phyloP scores from a whole-genome alignment of 2,113 vertebrate genomes.

The Nematolebias whitei region DNA sequence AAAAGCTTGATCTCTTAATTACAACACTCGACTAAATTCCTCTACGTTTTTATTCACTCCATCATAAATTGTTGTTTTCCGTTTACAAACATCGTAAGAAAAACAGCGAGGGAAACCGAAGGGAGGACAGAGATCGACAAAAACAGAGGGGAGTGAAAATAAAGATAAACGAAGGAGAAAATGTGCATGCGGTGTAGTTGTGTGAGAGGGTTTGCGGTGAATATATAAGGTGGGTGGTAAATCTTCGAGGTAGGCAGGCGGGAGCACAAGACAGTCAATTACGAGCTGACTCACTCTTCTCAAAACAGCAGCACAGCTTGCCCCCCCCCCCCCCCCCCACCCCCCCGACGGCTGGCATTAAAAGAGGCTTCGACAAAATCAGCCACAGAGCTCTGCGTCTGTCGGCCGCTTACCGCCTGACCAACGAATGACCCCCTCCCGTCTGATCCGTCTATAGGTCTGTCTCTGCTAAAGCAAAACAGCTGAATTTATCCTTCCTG shows the following conservation, averaged over 20 bases:
- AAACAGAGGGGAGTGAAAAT: conserved; percentile 36
- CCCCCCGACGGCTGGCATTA: conserved; percentile 46
- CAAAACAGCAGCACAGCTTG: conserved; percentile 57
- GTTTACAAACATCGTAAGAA: conserved; percentile 2
- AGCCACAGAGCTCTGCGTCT: conserved; percentile 27
- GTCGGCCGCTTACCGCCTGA: conserved; percentile 53
- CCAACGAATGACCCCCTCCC: conserved; percentile 16
- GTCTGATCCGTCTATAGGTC: not conserved
- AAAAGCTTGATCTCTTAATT: conserved; percentile 1
- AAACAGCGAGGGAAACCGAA: not conserved
- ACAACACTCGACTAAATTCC: not conserved
- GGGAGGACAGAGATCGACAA: conserved; percentile 4
- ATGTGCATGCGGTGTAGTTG: conserved; percentile 39
- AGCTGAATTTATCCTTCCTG: not conserved
- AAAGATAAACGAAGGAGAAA: conserved; percentile 52
- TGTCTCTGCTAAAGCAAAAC: not conserved
- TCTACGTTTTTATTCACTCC: not conserved
- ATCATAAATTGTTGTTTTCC: conserved; percentile 12
- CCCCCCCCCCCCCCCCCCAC: too few relatives aligned
- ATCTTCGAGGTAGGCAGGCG: conserved; percentile 67
- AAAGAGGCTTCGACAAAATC: conserved; percentile 28
- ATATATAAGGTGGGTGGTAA: conserved; percentile 65
- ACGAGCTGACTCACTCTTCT: conserved; percentile 66
- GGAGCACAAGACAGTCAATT: conserved; percentile 63
- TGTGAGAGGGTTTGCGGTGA: conserved; percentile 55